These are phyloP conservation scores for Helicoverpa zea DNA, from an alignment of 1,140 invertebrate species.

Conservation along the genomic window DNA sequence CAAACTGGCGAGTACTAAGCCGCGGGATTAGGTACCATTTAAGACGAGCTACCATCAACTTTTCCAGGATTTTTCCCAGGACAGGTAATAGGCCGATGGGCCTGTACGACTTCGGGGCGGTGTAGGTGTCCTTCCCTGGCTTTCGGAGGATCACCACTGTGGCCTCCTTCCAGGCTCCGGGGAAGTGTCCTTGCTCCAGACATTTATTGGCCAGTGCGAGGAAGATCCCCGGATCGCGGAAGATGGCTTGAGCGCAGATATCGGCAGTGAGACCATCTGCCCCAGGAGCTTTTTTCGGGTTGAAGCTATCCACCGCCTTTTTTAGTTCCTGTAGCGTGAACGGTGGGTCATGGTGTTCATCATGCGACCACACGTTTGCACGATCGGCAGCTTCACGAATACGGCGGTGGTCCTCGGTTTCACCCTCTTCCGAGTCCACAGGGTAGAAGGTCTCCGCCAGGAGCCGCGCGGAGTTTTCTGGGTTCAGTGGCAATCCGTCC, in stretches of 20 bases:
- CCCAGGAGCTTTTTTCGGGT: conserved; percentile 35
- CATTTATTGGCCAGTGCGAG: conserved; percentile 11
- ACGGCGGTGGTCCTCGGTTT: not conserved
- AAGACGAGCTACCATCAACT: conserved; percentile 21
- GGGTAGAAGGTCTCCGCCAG: conserved; percentile 45
- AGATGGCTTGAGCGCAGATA: conserved; percentile 12
- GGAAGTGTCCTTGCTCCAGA: not conserved
- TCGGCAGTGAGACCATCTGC: conserved; percentile 35
- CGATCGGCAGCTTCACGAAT: not conserved
- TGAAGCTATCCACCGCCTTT: not conserved
- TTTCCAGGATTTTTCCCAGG: conserved; percentile 44
- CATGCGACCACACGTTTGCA: not conserved
- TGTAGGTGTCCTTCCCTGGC: conserved; percentile 13
- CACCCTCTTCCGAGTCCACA: not conserved
- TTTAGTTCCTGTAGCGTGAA: conserved; percentile 29
- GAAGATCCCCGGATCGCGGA: not conserved
- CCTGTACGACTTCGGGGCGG: conserved; percentile 44
- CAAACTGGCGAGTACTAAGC: too few relatives aligned
- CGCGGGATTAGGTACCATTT: too few relatives aligned
- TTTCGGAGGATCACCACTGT: not conserved
- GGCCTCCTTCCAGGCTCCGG: conserved; percentile 11
- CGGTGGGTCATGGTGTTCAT: conserved; percentile 13
- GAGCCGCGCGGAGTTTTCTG: not conserved
- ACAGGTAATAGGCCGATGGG: conserved; percentile 43
- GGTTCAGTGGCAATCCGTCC: not conserved